Percentiles rank a stretch among this genome's conserved stretches.
Evolutionary conservation across 2,888 invertebrate species (phyloP).

Genomic region (Hetaerina titia): DNA sequence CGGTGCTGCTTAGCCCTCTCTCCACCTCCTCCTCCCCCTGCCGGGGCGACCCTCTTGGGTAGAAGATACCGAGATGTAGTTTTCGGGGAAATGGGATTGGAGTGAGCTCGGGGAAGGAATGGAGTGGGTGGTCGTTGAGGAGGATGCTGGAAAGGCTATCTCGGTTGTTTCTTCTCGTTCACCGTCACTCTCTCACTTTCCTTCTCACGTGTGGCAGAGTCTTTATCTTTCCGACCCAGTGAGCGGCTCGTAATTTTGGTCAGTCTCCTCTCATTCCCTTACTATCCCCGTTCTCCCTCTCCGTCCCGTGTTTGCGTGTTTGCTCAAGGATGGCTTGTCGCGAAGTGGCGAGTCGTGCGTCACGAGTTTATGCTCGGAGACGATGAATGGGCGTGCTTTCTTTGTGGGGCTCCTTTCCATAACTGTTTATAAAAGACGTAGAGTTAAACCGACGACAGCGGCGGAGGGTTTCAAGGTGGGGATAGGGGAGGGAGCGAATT

Average conservation of each 20-base stretch:
- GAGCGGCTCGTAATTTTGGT: not conserved
- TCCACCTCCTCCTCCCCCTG: not conserved
- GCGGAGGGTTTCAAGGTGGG: not conserved
- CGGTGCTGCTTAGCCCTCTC: not conserved
- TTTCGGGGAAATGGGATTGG: not conserved
- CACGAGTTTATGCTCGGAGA: not conserved
- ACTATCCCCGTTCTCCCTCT: not conserved
- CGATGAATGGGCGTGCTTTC: not conserved
- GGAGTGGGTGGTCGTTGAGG: not conserved
- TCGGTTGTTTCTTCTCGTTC: not conserved
- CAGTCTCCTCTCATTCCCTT: not conserved
- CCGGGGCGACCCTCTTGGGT: not conserved
- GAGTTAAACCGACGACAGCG: not conserved
- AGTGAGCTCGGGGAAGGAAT: not conserved
- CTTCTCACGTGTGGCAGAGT: not conserved
- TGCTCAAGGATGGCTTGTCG: not conserved
- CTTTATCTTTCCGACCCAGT: not conserved
- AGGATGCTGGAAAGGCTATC: not conserved
- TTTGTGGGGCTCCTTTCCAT: not conserved
- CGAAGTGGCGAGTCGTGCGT: conserved; percentile 2
- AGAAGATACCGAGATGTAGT: not conserved
- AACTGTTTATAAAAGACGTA: conserved; percentile 10
- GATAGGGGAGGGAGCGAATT: not conserved
- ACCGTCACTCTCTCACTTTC: not conserved
- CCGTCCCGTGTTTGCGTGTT: not conserved